Conservation (phyloP, 2,888 invertebrate genomes). For the Orthonevra nobilis region DNA sequence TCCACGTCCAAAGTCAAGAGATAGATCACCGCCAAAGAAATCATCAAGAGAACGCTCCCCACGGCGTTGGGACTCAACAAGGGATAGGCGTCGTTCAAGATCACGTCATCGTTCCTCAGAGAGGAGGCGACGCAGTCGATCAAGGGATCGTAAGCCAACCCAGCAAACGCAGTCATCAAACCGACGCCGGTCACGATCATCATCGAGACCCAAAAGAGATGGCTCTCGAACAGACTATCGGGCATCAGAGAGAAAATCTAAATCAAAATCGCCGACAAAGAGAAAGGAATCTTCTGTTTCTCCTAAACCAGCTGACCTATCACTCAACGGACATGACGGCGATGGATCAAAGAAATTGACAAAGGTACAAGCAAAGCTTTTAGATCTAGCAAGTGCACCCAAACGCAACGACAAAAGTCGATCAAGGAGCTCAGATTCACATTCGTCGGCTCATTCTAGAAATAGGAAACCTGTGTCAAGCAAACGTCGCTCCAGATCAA, state of each 20-base stretch:
- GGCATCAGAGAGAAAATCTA: constrained; percentile 72
- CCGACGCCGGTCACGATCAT: constrained; percentile 73
- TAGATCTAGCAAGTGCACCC: constrained; percentile 82
- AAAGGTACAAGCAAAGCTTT: constrained; percentile 83
- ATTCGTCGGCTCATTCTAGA: constrained; percentile 63
- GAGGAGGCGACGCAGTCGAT: constrained; percentile 72
- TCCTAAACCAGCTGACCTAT: constrained; percentile 47
- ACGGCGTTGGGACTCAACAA: constrained; percentile 73
- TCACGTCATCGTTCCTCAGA: constrained; percentile 73
- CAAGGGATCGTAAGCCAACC: constrained; percentile 72
- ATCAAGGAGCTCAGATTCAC: constrained; percentile 70
- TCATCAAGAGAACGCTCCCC: constrained; percentile 75
- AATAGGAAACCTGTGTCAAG: constrained; percentile 48
- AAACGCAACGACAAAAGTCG: constrained; percentile 71
- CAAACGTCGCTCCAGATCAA: constrained; percentile 60
- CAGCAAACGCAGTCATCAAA: constrained; percentile 71
- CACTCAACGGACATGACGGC: constrained; percentile 56
- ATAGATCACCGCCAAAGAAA: constrained; percentile 76
- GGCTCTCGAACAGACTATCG: constrained; percentile 70
- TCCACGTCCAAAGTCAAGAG: constrained; percentile 76
- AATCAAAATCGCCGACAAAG: constrained; percentile 73
- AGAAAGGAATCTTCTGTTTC: constrained; percentile 59
- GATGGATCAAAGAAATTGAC: constrained; percentile 78
- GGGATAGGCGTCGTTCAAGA: constrained; percentile 72
- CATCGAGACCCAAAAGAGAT: constrained; percentile 71